Base-by-base conservation (phyloP, 2,888 invertebrate species). In the Melieria picta region DNA sequence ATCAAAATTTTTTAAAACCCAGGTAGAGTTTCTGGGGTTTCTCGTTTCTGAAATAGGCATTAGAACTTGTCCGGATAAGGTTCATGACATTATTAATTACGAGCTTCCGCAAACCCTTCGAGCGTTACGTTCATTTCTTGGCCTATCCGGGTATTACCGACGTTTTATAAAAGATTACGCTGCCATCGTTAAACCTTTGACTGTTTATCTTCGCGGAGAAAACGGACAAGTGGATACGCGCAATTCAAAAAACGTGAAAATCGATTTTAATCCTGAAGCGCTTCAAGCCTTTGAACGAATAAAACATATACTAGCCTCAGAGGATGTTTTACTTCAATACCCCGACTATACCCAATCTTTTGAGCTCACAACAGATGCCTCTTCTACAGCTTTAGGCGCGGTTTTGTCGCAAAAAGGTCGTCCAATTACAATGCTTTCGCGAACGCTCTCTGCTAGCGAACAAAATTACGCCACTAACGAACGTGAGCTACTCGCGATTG, bases 381-480 rank as follows among this genome's bases (percentile, higher is more conserved):
- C 42, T 30, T 10, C 16, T 43, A 45, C 10, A 13, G 42, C 58
- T 42, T 11, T 58, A 4, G 58, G 58, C 10, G 58, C 30, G 5
- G 58, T 58, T 30, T 42, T 58, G 45, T 58, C 42, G 4, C 58
- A 60, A 60, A 55, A 55, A 16, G 55, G 55, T 48, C 57, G 72
- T 7, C 72, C 75, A 47, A 73, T 72, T 45, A 75, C 75, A 1
- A 72, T 76, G 70, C 72, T 74, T 16, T 76, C 73, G 11, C 30
- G 74, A 61, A 74, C 75, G n/a, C 61, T 75, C 10, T 68, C 72
- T 43, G 65, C 72, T 10, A 70, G 69, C 9, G 72, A 76, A 64
- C 70, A 74, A 62, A 64, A 57, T 16, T 70, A 81, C 56, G 76
- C 78, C 1, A 79, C 65, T 7, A 72, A 72, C 42, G 60, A 72